Conservation (phyloP, 1,140 invertebrate species). For the Drosophila paulistorum region DNA sequence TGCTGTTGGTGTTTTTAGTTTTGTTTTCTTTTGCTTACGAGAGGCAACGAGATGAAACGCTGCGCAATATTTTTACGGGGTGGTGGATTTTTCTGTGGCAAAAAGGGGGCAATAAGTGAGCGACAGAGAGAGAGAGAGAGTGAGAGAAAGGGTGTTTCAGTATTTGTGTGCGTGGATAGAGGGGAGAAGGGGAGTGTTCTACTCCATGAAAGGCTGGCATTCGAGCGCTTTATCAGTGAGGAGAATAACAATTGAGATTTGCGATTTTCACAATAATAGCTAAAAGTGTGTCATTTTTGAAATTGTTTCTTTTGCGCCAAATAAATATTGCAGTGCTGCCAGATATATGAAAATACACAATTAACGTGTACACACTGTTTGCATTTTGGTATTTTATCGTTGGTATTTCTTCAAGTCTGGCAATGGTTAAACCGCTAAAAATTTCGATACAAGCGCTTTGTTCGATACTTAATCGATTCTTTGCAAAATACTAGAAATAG, state of each 20-base stretch:
- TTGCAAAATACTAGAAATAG: too few species aligned
- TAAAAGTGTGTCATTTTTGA: background rate
- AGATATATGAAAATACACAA: background rate
- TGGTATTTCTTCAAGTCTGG: too few species aligned
- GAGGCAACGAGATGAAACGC: slow-evolving; percentile 47
- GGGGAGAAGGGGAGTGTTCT: background rate
- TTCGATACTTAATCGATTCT: too few species aligned
- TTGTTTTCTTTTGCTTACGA: slow-evolving; percentile 58
- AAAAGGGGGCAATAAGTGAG: background rate
- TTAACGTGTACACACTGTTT: background rate
- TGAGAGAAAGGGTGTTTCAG: background rate
- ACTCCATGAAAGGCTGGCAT: background rate
- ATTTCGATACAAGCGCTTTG: too few species aligned
- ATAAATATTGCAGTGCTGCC: background rate
- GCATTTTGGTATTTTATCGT: background rate
- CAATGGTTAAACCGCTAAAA: too few species aligned
- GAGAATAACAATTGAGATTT: background rate
- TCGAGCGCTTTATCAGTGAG: background rate
- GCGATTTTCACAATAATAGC: background rate
- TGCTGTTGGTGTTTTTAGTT: slow-evolving; percentile 48
- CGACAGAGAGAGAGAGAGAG: slow-evolving; percentile 19
- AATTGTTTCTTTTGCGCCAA: background rate
- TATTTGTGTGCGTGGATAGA: background rate
- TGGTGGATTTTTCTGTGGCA: slow-evolving; percentile 37
- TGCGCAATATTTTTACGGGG: slow-evolving; percentile 50